These are phyloP conservation scores for Thunnus thynnus DNA, from an alignment of 2,113 vertebrate genomes.

Conservation along the genomic window DNA sequence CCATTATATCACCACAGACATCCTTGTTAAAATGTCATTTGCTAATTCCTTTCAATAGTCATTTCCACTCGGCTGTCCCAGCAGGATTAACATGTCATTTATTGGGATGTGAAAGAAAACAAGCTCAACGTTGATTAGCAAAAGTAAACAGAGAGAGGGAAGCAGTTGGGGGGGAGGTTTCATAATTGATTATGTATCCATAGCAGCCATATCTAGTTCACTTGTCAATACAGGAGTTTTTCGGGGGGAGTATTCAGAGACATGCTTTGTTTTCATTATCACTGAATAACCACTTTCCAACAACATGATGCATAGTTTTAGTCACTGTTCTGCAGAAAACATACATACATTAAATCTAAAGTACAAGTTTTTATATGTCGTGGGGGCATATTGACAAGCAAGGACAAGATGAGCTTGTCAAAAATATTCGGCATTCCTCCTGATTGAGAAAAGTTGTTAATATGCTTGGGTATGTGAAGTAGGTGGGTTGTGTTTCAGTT, in stretches of 20 bases:
- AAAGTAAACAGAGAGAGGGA: slow-evolving; percentile 34
- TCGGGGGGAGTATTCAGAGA: not conserved
- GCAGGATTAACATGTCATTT: slow-evolving; percentile 66
- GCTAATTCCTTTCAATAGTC: slow-evolving; percentile 73
- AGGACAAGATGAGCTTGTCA: not conserved
- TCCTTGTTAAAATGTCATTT: slow-evolving; percentile 76
- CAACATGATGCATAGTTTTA: not conserved
- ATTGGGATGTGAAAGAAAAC: slow-evolving; percentile 54
- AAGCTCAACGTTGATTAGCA: slow-evolving; percentile 49
- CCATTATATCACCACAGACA: slow-evolving; percentile 70
- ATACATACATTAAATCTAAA: not conserved
- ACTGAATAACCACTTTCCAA: not conserved
- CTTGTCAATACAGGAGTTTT: not conserved
- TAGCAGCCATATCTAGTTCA: slow-evolving; percentile 6
- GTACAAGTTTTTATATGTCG: not conserved
- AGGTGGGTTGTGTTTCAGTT: slow-evolving; percentile 5
- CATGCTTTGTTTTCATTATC: not conserved
- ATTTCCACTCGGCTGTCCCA: slow-evolving; percentile 59
- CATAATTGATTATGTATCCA: slow-evolving; percentile 3
- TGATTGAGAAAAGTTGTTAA: slow-evolving; percentile 8
- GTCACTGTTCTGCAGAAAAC: not conserved
- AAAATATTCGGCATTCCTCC: not conserved
- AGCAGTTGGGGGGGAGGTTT: not conserved
- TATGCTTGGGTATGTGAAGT: not conserved
- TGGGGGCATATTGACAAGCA: not conserved